Conservation (phyloP, 2,113 vertebrate genomes). For the Hassar affinis region DNA sequence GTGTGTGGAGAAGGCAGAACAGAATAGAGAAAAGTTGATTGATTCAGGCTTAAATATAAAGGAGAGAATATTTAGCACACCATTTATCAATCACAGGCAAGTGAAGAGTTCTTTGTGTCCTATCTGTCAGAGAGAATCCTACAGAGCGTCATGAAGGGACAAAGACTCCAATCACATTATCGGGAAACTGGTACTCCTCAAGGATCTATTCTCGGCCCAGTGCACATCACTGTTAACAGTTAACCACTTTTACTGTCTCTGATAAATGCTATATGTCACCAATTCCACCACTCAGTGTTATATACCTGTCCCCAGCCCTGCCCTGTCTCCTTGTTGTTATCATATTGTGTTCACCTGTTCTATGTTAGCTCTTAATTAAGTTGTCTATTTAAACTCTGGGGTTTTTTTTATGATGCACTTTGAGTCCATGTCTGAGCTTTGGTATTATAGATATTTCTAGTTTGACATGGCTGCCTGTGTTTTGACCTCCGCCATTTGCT, state of each 20-base stretch:
- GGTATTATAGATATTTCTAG: too few species aligned
- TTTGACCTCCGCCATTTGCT: too few species aligned
- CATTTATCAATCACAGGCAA: not conserved
- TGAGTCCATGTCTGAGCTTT: too few species aligned
- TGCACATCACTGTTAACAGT: not conserved
- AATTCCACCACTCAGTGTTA: not conserved
- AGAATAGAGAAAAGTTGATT: not conserved
- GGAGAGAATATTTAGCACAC: not conserved
- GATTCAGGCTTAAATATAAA: not conserved
- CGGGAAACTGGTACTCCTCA: not conserved
- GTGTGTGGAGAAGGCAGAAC: not conserved
- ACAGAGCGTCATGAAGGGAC: not conserved
- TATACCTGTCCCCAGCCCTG: not conserved
- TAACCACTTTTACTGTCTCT: not conserved
- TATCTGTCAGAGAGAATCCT: not conserved
- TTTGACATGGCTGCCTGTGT: too few species aligned
- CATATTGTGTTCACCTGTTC: not conserved
- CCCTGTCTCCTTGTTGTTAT: not conserved
- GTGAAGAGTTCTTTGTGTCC: slow-evolving; percentile 8
- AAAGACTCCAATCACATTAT: not conserved
- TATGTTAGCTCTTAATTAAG: not conserved
- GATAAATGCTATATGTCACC: not conserved
- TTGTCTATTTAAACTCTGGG: not conserved
- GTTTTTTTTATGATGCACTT: not conserved
- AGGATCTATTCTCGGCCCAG: not conserved